phyloP scores from a whole-genome alignment of 2,888 invertebrate species.

The Neoascia interrupta region DNA sequence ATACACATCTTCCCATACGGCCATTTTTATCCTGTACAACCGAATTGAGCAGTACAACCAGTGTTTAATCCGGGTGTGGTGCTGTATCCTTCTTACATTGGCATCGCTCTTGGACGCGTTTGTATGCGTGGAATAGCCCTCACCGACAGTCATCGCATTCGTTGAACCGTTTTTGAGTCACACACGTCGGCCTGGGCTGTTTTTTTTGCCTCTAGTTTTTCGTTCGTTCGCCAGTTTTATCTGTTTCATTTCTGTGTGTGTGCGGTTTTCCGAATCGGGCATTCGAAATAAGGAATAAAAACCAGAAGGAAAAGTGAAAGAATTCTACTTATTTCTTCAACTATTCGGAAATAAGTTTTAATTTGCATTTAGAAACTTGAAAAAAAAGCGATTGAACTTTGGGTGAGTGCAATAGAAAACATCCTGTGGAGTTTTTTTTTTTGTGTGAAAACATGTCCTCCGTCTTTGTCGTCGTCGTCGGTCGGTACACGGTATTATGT shows the following conservation, averaged over 20 bases:
- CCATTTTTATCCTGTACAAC: conserved; percentile 52
- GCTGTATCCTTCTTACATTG: conserved; percentile 49
- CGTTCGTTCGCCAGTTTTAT: conserved; percentile 36
- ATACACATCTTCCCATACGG: conserved; percentile 49
- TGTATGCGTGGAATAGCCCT: conserved; percentile 35
- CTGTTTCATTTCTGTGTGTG: conserved; percentile 56
- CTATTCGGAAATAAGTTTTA: not conserved
- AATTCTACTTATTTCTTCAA: conserved; percentile 17
- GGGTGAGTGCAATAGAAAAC: conserved; percentile 32
- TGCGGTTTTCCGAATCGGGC: conserved; percentile 31
- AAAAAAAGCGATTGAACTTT: conserved; percentile 11
- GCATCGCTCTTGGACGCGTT: conserved; percentile 55
- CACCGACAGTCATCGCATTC: conserved; percentile 41
- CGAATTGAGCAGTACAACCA: conserved; percentile 37
- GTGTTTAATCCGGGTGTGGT: not conserved
- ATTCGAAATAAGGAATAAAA: conserved; percentile 25
- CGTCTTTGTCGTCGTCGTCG: conserved; percentile 30
- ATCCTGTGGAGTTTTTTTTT: conserved; percentile 28
- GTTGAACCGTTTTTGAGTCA: conserved; percentile 36
- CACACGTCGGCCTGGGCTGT: conserved; percentile 38
- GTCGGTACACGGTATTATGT: conserved; percentile 24
- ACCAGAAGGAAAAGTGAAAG: conserved; percentile 1
- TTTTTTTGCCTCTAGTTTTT: no score
- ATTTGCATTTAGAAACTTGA: not conserved
- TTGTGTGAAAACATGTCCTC: conserved; percentile 30